A percentile compares a stretch with the other conserved stretches of the same genome.
Conservation (phyloP, 2,888 invertebrate genomes). For the Pseudeuparius sepicola region DNA sequence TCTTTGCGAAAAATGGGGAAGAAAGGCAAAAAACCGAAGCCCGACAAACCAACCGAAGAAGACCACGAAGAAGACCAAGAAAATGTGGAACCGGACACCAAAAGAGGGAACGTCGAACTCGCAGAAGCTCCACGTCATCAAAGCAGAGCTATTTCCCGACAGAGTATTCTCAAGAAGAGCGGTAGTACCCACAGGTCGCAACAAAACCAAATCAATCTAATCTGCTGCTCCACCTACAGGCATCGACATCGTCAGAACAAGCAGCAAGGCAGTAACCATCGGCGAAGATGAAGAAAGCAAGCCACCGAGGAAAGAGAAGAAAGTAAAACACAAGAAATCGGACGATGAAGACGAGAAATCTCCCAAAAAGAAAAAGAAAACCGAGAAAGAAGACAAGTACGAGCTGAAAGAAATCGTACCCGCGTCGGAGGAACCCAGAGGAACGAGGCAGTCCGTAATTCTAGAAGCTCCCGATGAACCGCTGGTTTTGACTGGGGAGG, state of each 20-base stretch:
- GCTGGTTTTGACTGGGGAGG: too few relatives aligned
- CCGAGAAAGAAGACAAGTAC: slow-evolving; percentile 37
- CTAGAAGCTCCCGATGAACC: too few relatives aligned
- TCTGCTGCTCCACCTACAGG: too few relatives aligned
- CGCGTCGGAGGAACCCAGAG: slow-evolving; percentile 3
- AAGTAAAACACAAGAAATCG: slow-evolving; percentile 3
- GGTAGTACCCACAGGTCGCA: too few relatives aligned
- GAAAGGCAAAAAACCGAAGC: background rate
- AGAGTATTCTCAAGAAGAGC: too few relatives aligned
- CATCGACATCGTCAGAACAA: too few relatives aligned
- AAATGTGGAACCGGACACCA: too few relatives aligned
- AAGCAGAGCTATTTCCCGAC: too few relatives aligned
- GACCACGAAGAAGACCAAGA: background rate
- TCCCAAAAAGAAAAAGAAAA: slow-evolving; percentile 30
- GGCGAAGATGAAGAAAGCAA: background rate
- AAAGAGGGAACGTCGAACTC: too few relatives aligned
- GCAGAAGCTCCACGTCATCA: too few relatives aligned
- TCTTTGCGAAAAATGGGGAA: background rate
- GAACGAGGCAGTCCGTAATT: too few relatives aligned
- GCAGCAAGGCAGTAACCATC: background rate
- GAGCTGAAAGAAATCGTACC: slow-evolving; percentile 32
- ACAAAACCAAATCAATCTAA: too few relatives aligned
- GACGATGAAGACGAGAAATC: slow-evolving; percentile 31
- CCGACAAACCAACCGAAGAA: background rate
- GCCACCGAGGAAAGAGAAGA: slow-evolving; percentile 13